Evolutionary conservation across 2,888 invertebrate species (phyloP), one percentile per base, ranked within the genome.

Genomic region (Cecidostiba fungosa): DNA sequence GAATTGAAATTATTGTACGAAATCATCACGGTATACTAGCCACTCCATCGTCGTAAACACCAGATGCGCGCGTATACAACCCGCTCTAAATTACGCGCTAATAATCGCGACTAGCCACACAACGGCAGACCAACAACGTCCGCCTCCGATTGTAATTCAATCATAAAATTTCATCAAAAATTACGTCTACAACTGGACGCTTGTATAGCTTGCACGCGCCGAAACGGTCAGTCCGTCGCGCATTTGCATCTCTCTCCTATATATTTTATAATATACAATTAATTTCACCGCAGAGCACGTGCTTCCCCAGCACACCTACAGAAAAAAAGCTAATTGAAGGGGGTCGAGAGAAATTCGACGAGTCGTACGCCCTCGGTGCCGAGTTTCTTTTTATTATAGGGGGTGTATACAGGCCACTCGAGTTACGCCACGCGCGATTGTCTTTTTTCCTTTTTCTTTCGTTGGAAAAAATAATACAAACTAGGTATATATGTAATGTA

Each of bases 291-390:
- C 72, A 23, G 72, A 39, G 70, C 72, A 39, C n/a, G n/a, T 72
- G 39, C 72, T 10, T 19, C 69, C 23, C 39, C n/a, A n/a, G 3
- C 43, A 23, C 23, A 43, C 23, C 72, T 36, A 66, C 72, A 43
- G 72, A n/a, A 72, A 70, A 39, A 72, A 72, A 39, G 82, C 76
- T 82, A 82, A 82, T 82, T 82, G 78, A 73, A 78, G 84, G 59
- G 80, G 32, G 47, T 16, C 59, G 14, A 54, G 62, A 59, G 81
- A 73, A 81, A 81, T 62, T 74, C 39, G 81, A 39, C 36, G 70
- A 72, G 23, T n/a, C n/a, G 23, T 23, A 39, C 19, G 19, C 39
- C 19, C 36, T 74, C 74, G 59, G 16, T 10, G 43, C 59, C 16
- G 36, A 66, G 76, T 76, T 77, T 62, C 59, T 50, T 36, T 54